Base-by-base conservation (phyloP, 2,113 vertebrate species). In the Ceratotherium simum region DNA sequence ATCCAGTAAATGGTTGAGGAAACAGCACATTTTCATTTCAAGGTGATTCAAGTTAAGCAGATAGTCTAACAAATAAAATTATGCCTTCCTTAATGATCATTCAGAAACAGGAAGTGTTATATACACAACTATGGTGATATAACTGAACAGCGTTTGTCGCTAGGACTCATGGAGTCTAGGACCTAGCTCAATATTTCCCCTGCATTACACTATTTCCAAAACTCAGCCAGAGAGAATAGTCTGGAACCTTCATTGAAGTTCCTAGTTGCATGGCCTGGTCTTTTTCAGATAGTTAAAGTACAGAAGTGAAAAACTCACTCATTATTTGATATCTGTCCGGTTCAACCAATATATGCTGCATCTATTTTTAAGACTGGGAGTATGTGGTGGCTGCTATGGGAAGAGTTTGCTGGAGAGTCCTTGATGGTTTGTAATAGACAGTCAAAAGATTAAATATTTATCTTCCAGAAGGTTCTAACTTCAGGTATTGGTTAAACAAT, bases 401-500 rank as follows among this genome's bases (percentile, higher is more conserved):
- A 54, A 16, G 65, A 69, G 72, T 89, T 92, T 85, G 84, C 54
- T 85, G 96, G 97, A 95, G 95, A 81, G 62, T 29, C 69, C 91
- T 96, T 65, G 76, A 75, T 62, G 93, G 97, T 98, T 86, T 78
- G 95, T 92, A 96, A 97, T 87, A 92, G 95, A 96, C 96, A 98
- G 69, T 85, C 79, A 4, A 8, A 97, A 95, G 96, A 96, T 96
- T 98, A 98, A 98, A 87, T 90, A 97, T 98, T 98, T 98, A 97
- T 97, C 89, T 98, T 98, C 87, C 81, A 65, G 90, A 98, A 98
- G 96, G 97, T 98, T 97, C 87, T 27, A 65, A 97, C 93, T 97
- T 98, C 97, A 98, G 98, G 97, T 78, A 89, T 97, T 96, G 95
- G 90, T 92, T 98, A 98, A 99, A 98, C 98, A 98, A 83, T 1